Conservation (phyloP, 92 coral and sea anemone genomes). For the Parazoanthus swiftii region DNA sequence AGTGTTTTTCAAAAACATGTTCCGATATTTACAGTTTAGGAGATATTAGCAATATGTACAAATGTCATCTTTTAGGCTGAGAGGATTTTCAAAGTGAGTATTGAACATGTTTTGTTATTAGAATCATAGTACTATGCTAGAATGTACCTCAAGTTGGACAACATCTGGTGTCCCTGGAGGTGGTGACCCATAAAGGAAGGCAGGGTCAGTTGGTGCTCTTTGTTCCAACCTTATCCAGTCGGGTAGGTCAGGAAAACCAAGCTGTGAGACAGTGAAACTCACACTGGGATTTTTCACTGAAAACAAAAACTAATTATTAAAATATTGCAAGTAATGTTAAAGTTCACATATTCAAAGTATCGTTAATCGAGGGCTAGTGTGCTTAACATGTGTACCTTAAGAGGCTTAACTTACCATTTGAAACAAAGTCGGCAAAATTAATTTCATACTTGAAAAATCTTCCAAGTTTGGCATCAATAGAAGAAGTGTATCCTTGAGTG, state of each 20-base stretch:
- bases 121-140: not conserved
- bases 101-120: not conserved
- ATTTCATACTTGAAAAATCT: constrained; percentile 66
- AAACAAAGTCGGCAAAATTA: constrained; percentile 45
- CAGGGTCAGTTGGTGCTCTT: constrained; percentile 52
- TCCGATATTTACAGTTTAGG: no score
- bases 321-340: not conserved
- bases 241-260: constrained; percentile 78
- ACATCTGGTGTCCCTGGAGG: constrained; percentile 52
- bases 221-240: constrained; percentile 82
- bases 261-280: constrained; percentile 64
- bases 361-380: no score
- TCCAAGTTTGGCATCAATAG: constrained; percentile 53
- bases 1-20: not conserved
- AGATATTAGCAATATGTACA: no score
- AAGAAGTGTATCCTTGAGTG: constrained; percentile 3
- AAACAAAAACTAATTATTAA: not conserved
- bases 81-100: no score
- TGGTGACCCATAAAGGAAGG: constrained; percentile 77
- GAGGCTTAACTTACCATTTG: constrained; percentile 48
- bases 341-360: not conserved
- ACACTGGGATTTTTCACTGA: constrained; percentile 42
- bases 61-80: not conserved
- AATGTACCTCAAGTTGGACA: constrained; percentile 67
- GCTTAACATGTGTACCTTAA: no score